Evolutionary conservation across 2,797 vertebrate species (phyloP), one percentile per base, ranked within the genome.

Genomic region (Cossypha caffra): DNA sequence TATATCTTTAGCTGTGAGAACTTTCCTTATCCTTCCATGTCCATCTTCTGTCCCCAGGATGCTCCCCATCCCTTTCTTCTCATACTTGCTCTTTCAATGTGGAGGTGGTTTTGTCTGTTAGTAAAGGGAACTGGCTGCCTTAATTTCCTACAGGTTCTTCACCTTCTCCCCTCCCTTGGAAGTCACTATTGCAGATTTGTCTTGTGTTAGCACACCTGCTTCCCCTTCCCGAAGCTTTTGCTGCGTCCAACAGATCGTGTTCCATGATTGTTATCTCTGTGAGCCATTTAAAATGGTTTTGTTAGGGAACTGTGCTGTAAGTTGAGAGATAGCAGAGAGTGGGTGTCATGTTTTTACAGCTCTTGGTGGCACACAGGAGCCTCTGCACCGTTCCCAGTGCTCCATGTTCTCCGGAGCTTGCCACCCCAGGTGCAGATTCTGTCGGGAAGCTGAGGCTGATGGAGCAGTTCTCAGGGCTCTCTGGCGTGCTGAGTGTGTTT

Each of bases 261-360:
- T 94, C 37, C 0, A 0, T 29, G 17, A 43, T 55, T 0, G 0
- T 69, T 58, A 20, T 31, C 52, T 17, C 33, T 2, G 3, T 21
- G 40, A 85, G 5, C 71, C 21, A 48, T 73, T 82, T 59, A 4
- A 76, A 95, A 28, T 15, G 2, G 4, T 43, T n/a, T 59, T 64
- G 12, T 31, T 69, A 35, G 59, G 51, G 66, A 78, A 1, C 47
- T 35, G 18, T 21, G 5, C 58, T 62, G 5, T 33, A 29, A 76
- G 16, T 4, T 38, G 40, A 29, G 71, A 54, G 55, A 40, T 69
- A 51, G 16, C 62, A 84, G 51, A 4, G 28, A 50, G n/a, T 4
- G 74, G 37, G 48, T 82, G 14, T n/a, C 2, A 0, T 18, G 24
- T 38, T 88, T 92, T 75, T 50, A 20, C 37, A 23, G 43, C 33